Base-by-base conservation (phyloP, 2,113 vertebrate genomes). In the Ia io region DNA sequence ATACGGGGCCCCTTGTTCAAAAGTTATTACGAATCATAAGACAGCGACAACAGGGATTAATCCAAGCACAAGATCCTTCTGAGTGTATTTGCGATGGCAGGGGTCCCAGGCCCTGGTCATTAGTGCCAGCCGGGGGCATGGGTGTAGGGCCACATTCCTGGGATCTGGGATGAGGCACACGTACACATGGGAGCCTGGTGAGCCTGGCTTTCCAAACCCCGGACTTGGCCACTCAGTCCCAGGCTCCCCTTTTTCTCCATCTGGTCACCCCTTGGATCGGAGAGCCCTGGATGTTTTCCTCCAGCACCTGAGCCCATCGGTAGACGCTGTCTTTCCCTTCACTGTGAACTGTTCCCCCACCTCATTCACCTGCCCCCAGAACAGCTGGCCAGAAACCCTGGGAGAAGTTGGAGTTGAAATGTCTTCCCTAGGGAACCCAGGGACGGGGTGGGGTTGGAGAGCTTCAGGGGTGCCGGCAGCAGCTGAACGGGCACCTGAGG, bases 401-500 rank as follows among this genome's bases (percentile, higher is more conserved):
- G 0, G 71, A 74, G 93, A 88, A 92, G 51, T 20, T 53, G 25
- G 37, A 70, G 37, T 23, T 88, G 51, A 51, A 82, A n/a, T 35
- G 44, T 88, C 90, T 44, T 73, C 44, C 88, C 78, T 25, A 0
- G 0, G 56, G 20, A 32, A 65, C 25, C 25, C 44, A 12, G 56
- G 7, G 40, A 32, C 44, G 32, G 42, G 37, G 3, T 18, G 42
- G 42, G 25, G 30, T 17, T 20, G 9, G 42, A 28, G 30, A 22
- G 69, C 1, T 1, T 17, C 23, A 16, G 30, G 17, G 18, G 23
- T 14, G 42, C 70, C 91, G 96, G 80, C 84, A 95, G 30, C 77
- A 51, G 70, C 80, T 67, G 32, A 84, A 86, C 91, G 78, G 11
- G 12, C 35, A 14, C 42, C 53, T 71, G 1, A 25, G 96, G 77